phyloP scores from a whole-genome alignment of 1,140 invertebrate species.

The Hesperophylax magnus region DNA sequence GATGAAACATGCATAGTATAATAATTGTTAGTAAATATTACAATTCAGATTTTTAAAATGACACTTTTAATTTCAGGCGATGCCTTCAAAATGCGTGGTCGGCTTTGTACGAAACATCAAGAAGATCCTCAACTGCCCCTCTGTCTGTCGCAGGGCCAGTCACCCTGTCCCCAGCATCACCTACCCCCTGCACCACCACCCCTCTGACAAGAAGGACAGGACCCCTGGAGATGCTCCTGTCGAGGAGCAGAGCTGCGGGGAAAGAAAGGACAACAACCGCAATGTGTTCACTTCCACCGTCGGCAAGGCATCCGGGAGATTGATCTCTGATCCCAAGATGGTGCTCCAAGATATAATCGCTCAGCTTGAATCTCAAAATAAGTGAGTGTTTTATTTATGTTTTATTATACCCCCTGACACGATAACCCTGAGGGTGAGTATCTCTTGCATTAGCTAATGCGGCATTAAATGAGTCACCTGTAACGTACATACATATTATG shows the following conservation, averaged over 20 bases:
- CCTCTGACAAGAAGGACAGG: constrained; percentile 55
- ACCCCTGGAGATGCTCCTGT: neutral
- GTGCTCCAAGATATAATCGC: constrained; percentile 75
- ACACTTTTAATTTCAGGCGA: constrained; percentile 44
- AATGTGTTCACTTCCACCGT: constrained; percentile 68
- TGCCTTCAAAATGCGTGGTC: constrained; percentile 49
- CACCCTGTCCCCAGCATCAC: constrained; percentile 14
- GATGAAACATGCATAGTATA: too few species aligned
- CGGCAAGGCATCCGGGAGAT: constrained; percentile 66
- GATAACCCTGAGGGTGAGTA: too few species aligned
- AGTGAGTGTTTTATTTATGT: constrained; percentile 15
- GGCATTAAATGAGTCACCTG: too few species aligned
- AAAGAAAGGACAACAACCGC: constrained; percentile 59
- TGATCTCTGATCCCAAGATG: constrained; percentile 62
- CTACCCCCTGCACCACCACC: constrained; percentile 40
- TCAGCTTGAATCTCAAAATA: constrained; percentile 74
- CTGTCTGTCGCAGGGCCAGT: constrained; percentile 33
- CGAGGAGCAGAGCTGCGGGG: neutral
- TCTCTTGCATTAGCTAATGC: too few species aligned
- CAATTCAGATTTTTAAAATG: neutral
- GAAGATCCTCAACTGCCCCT: constrained; percentile 46
- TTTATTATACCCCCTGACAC: too few species aligned
- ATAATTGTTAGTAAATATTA: too few species aligned
- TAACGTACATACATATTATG: too few species aligned
- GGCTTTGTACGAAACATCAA: constrained; percentile 51